A percentile compares a stretch with the other conserved stretches of the same genome.
These are phyloP conservation scores for Hydrozoanthus tunicans DNA, from an alignment of 64 coral and sea anemone species.

Conservation along the genomic window DNA sequence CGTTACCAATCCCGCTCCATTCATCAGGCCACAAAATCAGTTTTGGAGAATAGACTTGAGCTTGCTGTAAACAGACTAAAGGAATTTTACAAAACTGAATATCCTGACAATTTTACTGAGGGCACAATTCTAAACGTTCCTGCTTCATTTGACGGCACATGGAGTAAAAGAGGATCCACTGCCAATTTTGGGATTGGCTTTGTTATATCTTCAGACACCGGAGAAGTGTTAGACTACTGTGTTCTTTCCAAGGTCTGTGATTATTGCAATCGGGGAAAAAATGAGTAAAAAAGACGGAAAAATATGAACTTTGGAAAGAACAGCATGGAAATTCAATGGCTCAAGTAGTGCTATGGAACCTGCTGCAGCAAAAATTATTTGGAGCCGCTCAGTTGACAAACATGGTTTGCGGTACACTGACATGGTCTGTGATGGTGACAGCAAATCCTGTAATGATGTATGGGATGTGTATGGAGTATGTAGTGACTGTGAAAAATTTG, in stretches of 20 bases:
- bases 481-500: not conserved
- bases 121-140: not conserved
- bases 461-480: slow-evolving; percentile 55
- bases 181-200: slow-evolving; percentile 19
- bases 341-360: slow-evolving; percentile 13
- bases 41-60: not conserved
- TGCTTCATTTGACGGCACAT: not conserved
- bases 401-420: not conserved
- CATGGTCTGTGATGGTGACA: slow-evolving; percentile 7
- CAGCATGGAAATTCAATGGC: slow-evolving; percentile 1
- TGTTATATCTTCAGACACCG: slow-evolving; percentile 9
- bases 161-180: not conserved
- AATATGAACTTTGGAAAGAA: not conserved
- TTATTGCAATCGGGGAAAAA: not conserved
- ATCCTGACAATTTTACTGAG: not conserved
- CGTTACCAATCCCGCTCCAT: slow-evolving; percentile 7
- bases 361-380: slow-evolving; percentile 4
- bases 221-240: not conserved
- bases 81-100: not conserved
- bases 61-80: not conserved
- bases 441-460: slow-evolving; percentile 33
- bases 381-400: not conserved
- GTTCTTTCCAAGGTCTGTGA: too few relatives aligned
- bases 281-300: not conserved
- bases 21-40: slow-evolving; percentile 5